phyloP scores from a whole-genome alignment of 2,113 vertebrate genomes.

The Ceuthmochares aereus region DNA sequence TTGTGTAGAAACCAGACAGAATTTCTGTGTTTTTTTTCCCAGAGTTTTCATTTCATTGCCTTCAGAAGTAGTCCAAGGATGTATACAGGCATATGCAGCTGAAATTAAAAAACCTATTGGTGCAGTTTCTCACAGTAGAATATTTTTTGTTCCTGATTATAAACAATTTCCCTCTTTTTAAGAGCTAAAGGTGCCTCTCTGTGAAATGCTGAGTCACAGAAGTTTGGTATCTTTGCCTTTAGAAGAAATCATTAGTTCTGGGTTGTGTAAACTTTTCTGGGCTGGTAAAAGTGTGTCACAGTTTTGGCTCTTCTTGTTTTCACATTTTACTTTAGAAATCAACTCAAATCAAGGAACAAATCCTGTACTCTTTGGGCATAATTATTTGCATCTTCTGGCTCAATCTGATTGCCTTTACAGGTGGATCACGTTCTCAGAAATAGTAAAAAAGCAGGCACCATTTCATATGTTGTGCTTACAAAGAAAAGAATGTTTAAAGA shows the following conservation, averaged over 20 bases:
- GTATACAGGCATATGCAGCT: neutral
- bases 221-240: neutral
- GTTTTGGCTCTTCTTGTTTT: neutral
- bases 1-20: constrained; percentile 31
- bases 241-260: neutral
- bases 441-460: neutral
- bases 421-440: neutral
- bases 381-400: neutral
- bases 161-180: constrained; percentile 12
- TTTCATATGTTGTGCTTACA: neutral
- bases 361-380: neutral
- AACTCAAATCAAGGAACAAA: neutral
- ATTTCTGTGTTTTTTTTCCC: constrained; percentile 25
- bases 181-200: neutral
- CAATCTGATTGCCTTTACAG: neutral
- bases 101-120: neutral
- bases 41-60: constrained; percentile 3
- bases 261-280: neutral
- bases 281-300: neutral
- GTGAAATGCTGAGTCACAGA: constrained; percentile 17
- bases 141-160: constrained; percentile 2
- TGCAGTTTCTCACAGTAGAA: neutral
- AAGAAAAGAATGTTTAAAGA: neutral
- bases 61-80: constrained; percentile 28
- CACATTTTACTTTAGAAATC: neutral